These are phyloP conservation scores for Calephelis perditalis DNA, from an alignment of 2,888 invertebrate genomes.

Conservation along the genomic window DNA sequence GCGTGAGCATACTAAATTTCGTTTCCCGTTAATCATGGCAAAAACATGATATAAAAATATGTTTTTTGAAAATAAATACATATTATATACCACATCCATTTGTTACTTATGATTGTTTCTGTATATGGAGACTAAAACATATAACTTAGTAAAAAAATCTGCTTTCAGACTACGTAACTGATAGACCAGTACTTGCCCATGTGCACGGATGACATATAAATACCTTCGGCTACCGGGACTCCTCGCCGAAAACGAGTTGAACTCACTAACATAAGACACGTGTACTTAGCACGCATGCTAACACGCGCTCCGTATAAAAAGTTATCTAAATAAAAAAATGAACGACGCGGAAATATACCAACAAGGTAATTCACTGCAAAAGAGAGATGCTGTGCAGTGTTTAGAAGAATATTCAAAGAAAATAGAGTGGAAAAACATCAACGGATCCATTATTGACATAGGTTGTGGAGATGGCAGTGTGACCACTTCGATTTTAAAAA, in stretches of 20 bases:
- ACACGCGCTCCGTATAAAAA: conserved; percentile 21
- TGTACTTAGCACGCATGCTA: conserved; percentile 14
- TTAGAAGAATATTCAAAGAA: conserved; percentile 80
- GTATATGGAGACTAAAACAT: no score
- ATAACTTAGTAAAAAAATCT: no score
- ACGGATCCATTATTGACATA: conserved; percentile 79
- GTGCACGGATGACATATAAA: conserved; percentile 58
- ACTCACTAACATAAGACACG: conserved; percentile 49
- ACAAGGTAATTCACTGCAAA: conserved; percentile 82
- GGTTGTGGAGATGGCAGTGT: conserved; percentile 88
- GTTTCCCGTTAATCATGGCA: no score
- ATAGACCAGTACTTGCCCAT: conserved; percentile 16
- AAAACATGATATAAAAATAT: no score
- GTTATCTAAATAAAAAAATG: conserved; percentile 35
- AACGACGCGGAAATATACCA: conserved; percentile 84
- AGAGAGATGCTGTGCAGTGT: conserved; percentile 74
- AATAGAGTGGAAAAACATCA: conserved; percentile 74
- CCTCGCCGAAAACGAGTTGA: conserved; percentile 56
- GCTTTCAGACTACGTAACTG: conserved; percentile 1
- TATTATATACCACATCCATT: no score
- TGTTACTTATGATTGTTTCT: no score
- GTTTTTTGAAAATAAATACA: no score
- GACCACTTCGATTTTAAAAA: conserved; percentile 78
- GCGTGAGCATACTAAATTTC: no score
- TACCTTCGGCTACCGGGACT: conserved; percentile 52